A percentile compares a stretch with the other conserved stretches of the same genome.
phyloP scores from a whole-genome alignment of 2,113 vertebrate species.

The Trochalopteron elliotii region DNA sequence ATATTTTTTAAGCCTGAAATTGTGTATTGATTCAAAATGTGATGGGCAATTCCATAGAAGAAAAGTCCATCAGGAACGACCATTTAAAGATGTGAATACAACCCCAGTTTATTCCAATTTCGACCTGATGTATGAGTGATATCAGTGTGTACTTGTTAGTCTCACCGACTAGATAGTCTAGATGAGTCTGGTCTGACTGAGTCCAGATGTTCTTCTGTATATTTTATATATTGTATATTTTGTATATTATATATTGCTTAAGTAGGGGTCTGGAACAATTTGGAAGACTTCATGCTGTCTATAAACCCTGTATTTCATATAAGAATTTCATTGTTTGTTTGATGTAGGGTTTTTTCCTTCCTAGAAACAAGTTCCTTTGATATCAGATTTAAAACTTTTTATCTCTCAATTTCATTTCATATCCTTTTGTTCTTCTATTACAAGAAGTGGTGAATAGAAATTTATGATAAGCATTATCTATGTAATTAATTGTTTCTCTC shows the following conservation, averaged over 20 bases:
- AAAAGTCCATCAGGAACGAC: not conserved
- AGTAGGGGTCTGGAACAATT: not conserved
- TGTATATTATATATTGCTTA: not conserved
- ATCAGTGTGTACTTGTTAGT: not conserved
- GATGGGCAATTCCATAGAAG: not conserved
- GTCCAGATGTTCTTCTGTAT: not conserved
- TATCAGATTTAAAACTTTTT: conserved; percentile 17
- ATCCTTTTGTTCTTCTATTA: conserved; percentile 20
- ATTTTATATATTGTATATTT: not conserved
- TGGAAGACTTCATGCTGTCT: not conserved
- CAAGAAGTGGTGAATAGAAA: conserved; percentile 18
- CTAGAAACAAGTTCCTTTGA: not conserved
- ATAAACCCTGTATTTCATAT: not conserved
- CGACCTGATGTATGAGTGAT: not conserved
- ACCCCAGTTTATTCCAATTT: not conserved
- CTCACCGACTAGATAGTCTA: not conserved
- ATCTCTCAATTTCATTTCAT: conserved; percentile 20
- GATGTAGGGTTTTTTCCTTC: not conserved
- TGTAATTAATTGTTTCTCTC: conserved; percentile 35
- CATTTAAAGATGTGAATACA: not conserved
- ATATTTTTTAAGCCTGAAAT: not conserved
- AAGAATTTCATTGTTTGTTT: not conserved
- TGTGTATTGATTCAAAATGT: not conserved
- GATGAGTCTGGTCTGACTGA: not conserved
- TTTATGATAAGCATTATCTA: not conserved